These are phyloP conservation scores for Sussaba pulchella DNA, from an alignment of 2,888 invertebrate genomes.

Conservation along the genomic window DNA sequence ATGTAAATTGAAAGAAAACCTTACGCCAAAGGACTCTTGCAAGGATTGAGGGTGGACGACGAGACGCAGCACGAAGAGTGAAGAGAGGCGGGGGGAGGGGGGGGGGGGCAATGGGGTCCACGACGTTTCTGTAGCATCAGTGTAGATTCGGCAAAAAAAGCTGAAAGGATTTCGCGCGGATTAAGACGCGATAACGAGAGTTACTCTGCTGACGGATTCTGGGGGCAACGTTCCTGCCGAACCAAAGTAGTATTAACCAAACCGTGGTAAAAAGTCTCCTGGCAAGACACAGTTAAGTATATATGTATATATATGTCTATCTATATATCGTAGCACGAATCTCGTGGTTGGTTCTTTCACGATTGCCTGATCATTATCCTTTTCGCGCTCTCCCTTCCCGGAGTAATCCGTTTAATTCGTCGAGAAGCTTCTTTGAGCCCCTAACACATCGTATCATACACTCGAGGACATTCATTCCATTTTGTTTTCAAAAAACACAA, in stretches of 20 bases:
- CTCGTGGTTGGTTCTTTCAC: constrained; percentile 8
- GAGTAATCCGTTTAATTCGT: constrained; percentile 62
- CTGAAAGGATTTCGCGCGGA: constrained; percentile 79
- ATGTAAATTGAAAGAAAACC: constrained; percentile 44
- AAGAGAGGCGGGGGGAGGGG: too few species aligned
- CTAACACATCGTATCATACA: not conserved
- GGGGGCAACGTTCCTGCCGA: not conserved
- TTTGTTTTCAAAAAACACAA: constrained; percentile 12
- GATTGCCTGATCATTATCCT: constrained; percentile 62
- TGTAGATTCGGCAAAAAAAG: constrained; percentile 73
- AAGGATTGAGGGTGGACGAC: not conserved
- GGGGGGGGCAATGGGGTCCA: constrained; percentile 3
- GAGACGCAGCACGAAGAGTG: too few species aligned
- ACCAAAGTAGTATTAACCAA: constrained; percentile 30
- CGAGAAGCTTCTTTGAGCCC: constrained; percentile 48
- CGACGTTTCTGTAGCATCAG: constrained; percentile 6
- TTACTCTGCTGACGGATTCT: constrained; percentile 37
- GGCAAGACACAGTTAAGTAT: constrained; percentile 2
- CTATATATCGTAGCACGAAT: not conserved
- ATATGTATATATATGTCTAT: too few species aligned
- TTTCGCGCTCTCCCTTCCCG: constrained; percentile 29
- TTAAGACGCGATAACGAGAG: constrained; percentile 81
- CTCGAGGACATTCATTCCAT: not conserved
- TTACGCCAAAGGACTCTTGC: constrained; percentile 50
- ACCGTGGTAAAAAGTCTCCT: not conserved